Evolutionary conservation across 2,888 invertebrate genomes (phyloP), one percentile per base, ranked within the genome.

Genomic region (Eucriotettix oculatus): DNA sequence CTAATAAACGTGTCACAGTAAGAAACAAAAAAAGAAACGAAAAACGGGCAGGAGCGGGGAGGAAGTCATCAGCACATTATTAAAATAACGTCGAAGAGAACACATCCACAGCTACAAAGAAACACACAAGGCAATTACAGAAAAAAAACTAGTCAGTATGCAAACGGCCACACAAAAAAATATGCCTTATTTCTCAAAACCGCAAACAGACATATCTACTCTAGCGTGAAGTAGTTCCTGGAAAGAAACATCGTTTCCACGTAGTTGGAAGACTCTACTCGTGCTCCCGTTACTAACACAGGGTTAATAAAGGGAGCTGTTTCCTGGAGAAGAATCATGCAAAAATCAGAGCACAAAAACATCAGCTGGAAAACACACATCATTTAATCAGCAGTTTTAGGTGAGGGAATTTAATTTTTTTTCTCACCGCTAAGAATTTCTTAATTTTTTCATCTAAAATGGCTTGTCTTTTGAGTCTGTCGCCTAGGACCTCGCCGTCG

Each of bases 391-490:
- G n/a, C 12, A 48, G 12, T 48, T 14, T 14, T 48, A 48, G 48
- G 48, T n/a, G 14, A 48, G 48, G 48, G 48, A 48, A 14, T 48
- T n/a, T n/a, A 48, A 48, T n/a, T 48, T 12, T 14, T 62, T 59
- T 57, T 62, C 78, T 78, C 87, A 92, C 92, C 89, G 90, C 90
- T 79, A 91, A 79, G 78, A 91, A 92, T 76, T 89, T 90, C 85
- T 90, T 87, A 79, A 91, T 91, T 84, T 90, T 90, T 79, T 90
- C 89, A 76, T 90, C 88, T 78, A 91, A 83, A 76, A 90, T 86
- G 76, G 88, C 89, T 75, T 87, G 87, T 71, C 86, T 86, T 81
- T 86, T 87, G 76, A 84, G 81, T 75, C 82, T 81, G 75, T 86
- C 85, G 73, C 81, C 76, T 72, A 71, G 63, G 57, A 65, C 63